These are phyloP conservation scores for Patella pellucida DNA, from an alignment of 2,888 invertebrate genomes.

Conservation along the genomic window DNA sequence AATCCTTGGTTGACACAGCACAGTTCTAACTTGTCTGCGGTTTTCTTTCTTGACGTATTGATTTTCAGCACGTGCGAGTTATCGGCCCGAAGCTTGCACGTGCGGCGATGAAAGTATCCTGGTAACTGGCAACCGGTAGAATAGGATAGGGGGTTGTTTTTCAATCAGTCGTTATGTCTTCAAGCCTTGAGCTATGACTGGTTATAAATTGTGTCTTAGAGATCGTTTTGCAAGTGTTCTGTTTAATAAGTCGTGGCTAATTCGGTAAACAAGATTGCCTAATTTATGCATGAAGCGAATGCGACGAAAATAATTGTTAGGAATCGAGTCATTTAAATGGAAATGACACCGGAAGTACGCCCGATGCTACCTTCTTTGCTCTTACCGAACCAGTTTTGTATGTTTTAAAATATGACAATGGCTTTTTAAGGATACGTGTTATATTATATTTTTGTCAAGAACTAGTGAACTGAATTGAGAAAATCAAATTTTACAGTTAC, in stretches of 20 bases:
- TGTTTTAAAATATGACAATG: no score
- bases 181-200: neutral
- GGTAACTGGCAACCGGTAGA: neutral
- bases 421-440: no score
- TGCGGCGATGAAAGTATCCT: neutral
- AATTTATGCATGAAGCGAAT: neutral
- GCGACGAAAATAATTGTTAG: neutral
- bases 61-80: conserved; percentile 3
- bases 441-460: no score
- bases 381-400: no score
- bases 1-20: neutral
- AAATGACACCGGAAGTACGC: neutral
- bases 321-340: neutral
- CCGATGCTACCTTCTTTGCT: no score
- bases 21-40: conserved; percentile 8
- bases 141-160: no score
- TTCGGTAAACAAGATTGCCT: conserved; percentile 3
- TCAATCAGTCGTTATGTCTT: no score
- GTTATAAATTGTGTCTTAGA: neutral
- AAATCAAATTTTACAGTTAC: no score
- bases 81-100: conserved; percentile 2
- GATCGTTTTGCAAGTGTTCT: neutral
- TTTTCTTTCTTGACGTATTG: conserved; percentile 5
- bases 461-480: no score
- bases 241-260: neutral